Conservation (phyloP, 2,797 vertebrate species). For the Pangasius macronema region DNA sequence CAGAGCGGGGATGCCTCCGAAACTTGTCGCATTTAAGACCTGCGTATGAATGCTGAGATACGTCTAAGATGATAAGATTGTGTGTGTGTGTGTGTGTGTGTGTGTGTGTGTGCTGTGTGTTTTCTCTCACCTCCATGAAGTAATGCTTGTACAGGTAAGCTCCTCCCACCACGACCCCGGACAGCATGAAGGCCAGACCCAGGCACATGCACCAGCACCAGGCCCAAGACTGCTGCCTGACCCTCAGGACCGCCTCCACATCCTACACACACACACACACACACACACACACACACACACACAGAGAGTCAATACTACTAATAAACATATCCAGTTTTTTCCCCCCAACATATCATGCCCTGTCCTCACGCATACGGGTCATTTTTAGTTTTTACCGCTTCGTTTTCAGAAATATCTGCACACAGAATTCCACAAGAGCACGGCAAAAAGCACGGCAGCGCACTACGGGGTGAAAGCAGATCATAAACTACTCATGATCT, state of each 20-base stretch:
- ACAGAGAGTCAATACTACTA: background rate
- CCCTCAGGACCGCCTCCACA: slow-evolving; percentile 77
- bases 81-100: slow-evolving; percentile 1
- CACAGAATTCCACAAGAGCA: no score
- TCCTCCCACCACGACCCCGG: slow-evolving; percentile 90
- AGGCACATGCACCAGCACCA: slow-evolving; percentile 99
- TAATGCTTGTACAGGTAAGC: slow-evolving; percentile 91
- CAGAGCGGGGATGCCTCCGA: no score
- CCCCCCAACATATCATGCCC: no score
- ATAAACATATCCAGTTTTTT: background rate
- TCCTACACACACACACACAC: slow-evolving; percentile 73
- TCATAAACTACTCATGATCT: no score
- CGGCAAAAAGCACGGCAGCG: no score
- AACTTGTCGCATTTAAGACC: background rate
- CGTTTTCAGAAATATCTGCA: no score
- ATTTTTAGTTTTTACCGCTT: no score
- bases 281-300: slow-evolving; percentile 19
- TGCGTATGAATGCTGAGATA: background rate
- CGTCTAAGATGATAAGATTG: background rate
- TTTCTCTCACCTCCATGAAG: slow-evolving; percentile 78
- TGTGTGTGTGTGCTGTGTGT: background rate
- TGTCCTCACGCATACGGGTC: background rate
- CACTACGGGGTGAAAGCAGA: no score
- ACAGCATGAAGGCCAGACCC: slow-evolving; percentile 91
- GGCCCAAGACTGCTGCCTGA: slow-evolving; percentile 81